Evolutionary conservation across 2,797 vertebrate species (phyloP), one percentile per base, ranked within the genome.

Genomic region (Typhlichthys subterraneus): DNA sequence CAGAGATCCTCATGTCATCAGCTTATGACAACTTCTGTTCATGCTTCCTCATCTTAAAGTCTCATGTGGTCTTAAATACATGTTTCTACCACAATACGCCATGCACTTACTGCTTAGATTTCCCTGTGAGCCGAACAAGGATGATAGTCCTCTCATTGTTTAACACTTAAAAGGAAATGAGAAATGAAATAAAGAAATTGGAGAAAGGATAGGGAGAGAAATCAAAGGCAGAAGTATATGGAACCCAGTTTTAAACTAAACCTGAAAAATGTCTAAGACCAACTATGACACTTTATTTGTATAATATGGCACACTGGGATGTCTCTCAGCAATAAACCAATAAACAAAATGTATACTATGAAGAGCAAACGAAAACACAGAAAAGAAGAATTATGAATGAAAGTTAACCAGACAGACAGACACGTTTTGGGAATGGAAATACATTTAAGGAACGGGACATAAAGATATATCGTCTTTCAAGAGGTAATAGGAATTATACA

Each of bases 131-230:
- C 75, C 75, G 81, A 82, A 76, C 65, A 68, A 64, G 58, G 80
- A 89, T 81, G 59, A 72, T 66, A 85, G 81, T 68, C 63, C 73
- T 73, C 73, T 85, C 78, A 85, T 90, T 90, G 87, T 91, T 90
- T 84, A 86, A 76, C 81, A 89, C 90, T 88, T 91, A 87, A 91
- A 90, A 87, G 79, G 72, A 61, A 80, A 75, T 14, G 68, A 69
- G 75, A 61, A 29, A 29, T 29, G 3, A 29, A 29, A 29, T 29
- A 29, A 29, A 29, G 23, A 29, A 29, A 29, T 29, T 29, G 23
- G 23, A 3, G 23, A 29, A 29, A 29, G 4, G 4, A 29, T 29
- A 29, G 23, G 23, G 23, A 29, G 23, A 29, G 23, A 29, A 29
- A 29, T 4, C 23, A 4, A 29, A 29, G 23, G 23, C 0, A 29